Percentiles rank a stretch among this genome's conserved stretches.
Conservation (phyloP, 2,797 vertebrate species). For the Acipenser oxyrinchus region DNA sequence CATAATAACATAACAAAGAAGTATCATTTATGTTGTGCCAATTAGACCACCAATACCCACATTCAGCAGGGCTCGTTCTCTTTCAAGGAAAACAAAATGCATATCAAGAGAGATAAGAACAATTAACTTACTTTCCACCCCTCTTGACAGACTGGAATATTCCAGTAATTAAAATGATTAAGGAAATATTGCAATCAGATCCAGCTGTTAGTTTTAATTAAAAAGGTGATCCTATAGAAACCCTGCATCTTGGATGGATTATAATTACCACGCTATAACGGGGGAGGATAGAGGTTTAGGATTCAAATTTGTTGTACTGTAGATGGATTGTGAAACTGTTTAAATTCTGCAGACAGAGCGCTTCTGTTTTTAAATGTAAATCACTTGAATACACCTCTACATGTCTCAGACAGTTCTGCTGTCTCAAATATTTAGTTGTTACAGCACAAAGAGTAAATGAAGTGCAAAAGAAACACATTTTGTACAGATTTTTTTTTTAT, state of each 20-base stretch:
- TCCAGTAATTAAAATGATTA: slow-evolving; percentile 62
- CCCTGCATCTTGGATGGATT: slow-evolving; percentile 37
- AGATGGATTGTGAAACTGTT: too few relatives aligned
- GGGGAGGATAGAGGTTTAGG: too few relatives aligned
- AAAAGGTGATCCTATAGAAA: slow-evolving; percentile 42
- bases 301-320: too few relatives aligned
- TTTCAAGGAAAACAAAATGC: slow-evolving; percentile 51
- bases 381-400: too few relatives aligned
- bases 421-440: too few relatives aligned
- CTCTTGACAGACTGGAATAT: slow-evolving; percentile 49
- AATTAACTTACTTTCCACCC: slow-evolving; percentile 41
- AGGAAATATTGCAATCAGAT: slow-evolving; percentile 62
- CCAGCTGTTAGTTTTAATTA: slow-evolving; percentile 61
- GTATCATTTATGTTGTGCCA: slow-evolving; percentile 65
- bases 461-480: too few relatives aligned
- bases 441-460: too few relatives aligned
- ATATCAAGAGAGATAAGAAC: slow-evolving; percentile 62
- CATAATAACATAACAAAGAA: slow-evolving; percentile 42
- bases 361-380: too few relatives aligned
- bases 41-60: slow-evolving; percentile 55
- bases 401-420: too few relatives aligned
- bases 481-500: too few relatives aligned
- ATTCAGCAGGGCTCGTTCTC: slow-evolving; percentile 54
- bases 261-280: slow-evolving; percentile 13
- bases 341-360: too few relatives aligned